Evolutionary conservation across 1,140 invertebrate species (phyloP).

Genomic region (Penaeus vannamei): DNA sequence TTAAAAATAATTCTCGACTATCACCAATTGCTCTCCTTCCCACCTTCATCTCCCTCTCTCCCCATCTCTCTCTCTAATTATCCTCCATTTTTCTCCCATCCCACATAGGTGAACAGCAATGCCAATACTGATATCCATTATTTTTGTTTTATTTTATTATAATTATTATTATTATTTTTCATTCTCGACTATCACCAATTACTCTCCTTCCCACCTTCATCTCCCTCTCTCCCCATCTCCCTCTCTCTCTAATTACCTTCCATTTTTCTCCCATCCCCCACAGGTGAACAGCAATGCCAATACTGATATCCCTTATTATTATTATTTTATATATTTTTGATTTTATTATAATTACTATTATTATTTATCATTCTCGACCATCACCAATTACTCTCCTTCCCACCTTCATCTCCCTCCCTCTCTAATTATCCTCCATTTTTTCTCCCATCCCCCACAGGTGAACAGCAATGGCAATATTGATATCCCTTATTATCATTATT

Average conservation of each 20-base stretch:
- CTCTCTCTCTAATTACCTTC: conserved; percentile 20
- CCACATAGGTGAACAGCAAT: not conserved
- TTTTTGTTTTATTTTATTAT: not conserved
- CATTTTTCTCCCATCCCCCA: conserved; percentile 58
- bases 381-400: not conserved
- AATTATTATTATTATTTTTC: not conserved
- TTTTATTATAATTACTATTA: not conserved
- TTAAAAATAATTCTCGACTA: not conserved
- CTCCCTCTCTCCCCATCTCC: conserved; percentile 22
- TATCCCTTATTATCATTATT: not conserved
- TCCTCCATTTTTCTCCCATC: not conserved
- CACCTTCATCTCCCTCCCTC: conserved; percentile 8
- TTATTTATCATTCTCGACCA: not conserved
- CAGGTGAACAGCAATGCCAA: too few relatives aligned
- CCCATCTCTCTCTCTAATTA: not conserved
- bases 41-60: conserved; percentile 13
- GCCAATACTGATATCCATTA: too few relatives aligned
- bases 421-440: not conserved
- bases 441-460: conserved; percentile 78
- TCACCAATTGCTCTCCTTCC: not conserved
- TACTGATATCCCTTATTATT: not conserved
- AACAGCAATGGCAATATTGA: too few relatives aligned
- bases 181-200: not conserved
- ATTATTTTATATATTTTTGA: not conserved
- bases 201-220: conserved; percentile 11